Percentiles rank a stretch among this genome's conserved stretches.
These are phyloP conservation scores for Takifugu rubripes DNA, from an alignment of 2,797 vertebrate genomes.

Conservation along the genomic window DNA sequence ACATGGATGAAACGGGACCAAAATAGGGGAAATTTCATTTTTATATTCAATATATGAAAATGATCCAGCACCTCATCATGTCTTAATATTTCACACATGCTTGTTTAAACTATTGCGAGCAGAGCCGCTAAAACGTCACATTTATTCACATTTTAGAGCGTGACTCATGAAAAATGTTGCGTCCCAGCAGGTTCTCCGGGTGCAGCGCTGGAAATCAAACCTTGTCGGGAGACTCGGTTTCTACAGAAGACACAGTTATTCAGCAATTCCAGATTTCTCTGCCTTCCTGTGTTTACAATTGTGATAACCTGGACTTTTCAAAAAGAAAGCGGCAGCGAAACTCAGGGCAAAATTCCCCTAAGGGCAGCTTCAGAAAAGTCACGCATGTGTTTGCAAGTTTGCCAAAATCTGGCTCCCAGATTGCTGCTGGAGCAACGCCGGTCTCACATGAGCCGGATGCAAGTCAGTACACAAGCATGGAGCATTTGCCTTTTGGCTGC, in stretches of 20 bases:
- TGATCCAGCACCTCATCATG: not conserved
- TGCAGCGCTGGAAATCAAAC: slow-evolving; percentile 24
- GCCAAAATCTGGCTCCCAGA: slow-evolving; percentile 1
- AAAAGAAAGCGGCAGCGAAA: slow-evolving; percentile 14
- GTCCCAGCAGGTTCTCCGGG: slow-evolving; percentile 27
- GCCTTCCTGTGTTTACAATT: slow-evolving; percentile 1
- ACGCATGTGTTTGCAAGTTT: not conserved
- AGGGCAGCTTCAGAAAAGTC: not conserved
- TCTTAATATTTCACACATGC: not conserved
- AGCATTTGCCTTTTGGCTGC: not conserved
- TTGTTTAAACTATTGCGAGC: slow-evolving; percentile 14
- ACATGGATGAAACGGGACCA: not conserved
- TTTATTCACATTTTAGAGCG: slow-evolving; percentile 35
- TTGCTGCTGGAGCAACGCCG: not conserved
- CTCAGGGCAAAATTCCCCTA: not conserved
- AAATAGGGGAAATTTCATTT: not conserved
- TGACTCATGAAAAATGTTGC: slow-evolving; percentile 21
- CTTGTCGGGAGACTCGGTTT: slow-evolving; percentile 30
- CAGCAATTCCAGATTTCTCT: slow-evolving; percentile 13
- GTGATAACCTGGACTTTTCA: slow-evolving; percentile 16
- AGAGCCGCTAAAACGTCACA: slow-evolving; percentile 12
- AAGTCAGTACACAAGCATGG: not conserved
- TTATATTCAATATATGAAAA: not conserved
- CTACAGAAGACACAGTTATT: slow-evolving; percentile 29
- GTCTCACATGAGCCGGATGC: not conserved